phyloP scores from a whole-genome alignment of 1,140 invertebrate genomes.

The Coenobita brevimanus region DNA sequence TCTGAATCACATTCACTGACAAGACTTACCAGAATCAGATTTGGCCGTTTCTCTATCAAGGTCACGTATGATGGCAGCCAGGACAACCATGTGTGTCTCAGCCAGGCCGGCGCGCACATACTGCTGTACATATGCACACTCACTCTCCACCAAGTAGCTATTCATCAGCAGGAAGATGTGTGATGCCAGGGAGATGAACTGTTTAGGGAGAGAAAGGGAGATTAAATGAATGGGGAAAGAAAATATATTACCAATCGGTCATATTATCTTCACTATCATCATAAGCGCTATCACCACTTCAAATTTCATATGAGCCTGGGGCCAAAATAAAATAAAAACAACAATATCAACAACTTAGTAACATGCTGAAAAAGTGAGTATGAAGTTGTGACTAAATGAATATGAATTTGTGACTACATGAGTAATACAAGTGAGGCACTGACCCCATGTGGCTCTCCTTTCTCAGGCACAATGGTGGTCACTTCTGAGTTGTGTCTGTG shows the following conservation, averaged over 20 bases:
- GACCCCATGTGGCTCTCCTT: conserved; percentile 91
- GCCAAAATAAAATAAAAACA: too few species aligned
- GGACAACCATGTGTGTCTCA: conserved; percentile 86
- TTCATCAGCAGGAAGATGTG: conserved; percentile 86
- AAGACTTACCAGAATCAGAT: conserved; percentile 81
- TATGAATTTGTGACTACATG: too few species aligned
- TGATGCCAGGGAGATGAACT: conserved; percentile 87
- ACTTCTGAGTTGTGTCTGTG: conserved; percentile 71
- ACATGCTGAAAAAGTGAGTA: too few species aligned
- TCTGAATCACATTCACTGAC: too few species aligned
- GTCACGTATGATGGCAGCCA: conserved; percentile 89
- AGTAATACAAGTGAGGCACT: too few species aligned
- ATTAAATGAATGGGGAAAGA: too few species aligned
- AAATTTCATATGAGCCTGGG: too few species aligned
- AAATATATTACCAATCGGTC: too few species aligned
- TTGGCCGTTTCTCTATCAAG: conserved; percentile 87
- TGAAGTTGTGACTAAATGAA: too few species aligned
- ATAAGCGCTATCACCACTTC: too few species aligned
- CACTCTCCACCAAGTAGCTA: conserved; percentile 80
- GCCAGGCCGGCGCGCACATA: conserved; percentile 80
- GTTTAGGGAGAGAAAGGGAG: conserved; percentile 71
- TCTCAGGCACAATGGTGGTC: conserved; percentile 85
- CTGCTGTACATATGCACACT: conserved; percentile 77
- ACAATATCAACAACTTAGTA: too few species aligned
- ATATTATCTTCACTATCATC: too few species aligned